Conservation (phyloP, 2,888 invertebrate genomes). For the Conomelus anceps region DNA sequence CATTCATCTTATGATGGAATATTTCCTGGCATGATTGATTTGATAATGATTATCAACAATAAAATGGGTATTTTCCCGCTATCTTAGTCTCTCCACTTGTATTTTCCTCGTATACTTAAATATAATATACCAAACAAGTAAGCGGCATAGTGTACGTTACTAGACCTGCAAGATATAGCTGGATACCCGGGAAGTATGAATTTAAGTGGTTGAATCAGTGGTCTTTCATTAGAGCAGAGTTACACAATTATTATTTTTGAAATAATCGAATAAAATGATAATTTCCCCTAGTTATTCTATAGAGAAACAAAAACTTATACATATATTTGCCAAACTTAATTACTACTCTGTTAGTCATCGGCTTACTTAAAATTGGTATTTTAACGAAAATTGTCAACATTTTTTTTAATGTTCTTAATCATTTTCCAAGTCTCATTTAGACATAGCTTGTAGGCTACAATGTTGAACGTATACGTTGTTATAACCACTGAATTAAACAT, state of each 20-base stretch:
- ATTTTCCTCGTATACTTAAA: background rate
- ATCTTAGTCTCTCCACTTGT: too few relatives aligned
- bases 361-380: too few relatives aligned
- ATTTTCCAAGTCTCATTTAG: too few relatives aligned
- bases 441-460: too few relatives aligned
- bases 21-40: background rate
- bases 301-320: too few relatives aligned
- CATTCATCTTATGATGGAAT: background rate
- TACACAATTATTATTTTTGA: background rate
- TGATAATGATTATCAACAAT: background rate
- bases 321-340: too few relatives aligned
- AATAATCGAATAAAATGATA: background rate
- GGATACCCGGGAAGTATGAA: background rate
- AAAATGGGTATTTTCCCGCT: background rate
- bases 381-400: too few relatives aligned
- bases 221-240: background rate
- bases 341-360: too few relatives aligned
- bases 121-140: background rate
- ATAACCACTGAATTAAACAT: too few relatives aligned
- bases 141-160: background rate
- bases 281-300: too few relatives aligned
- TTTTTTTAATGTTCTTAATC: too few relatives aligned
- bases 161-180: background rate
- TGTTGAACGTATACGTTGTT: too few relatives aligned
- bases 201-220: background rate